Evolutionary conservation across 2,113 vertebrate species (phyloP), one percentile per base, ranked within the genome.

Genomic region (Danionella cerebrum): DNA sequence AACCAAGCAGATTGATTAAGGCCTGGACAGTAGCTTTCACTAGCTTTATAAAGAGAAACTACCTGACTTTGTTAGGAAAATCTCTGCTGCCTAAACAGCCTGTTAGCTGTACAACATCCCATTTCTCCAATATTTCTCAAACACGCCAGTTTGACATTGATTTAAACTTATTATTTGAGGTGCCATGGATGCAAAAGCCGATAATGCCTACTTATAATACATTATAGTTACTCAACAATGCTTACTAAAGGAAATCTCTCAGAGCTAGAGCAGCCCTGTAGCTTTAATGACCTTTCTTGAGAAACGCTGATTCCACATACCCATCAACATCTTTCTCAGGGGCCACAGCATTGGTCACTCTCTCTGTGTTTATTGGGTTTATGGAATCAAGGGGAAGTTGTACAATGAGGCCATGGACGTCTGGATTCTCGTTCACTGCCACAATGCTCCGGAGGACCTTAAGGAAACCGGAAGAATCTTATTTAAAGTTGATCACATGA

Each of bases 281-380:
- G 22, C 27, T 41, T n/a, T n/a, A n/a, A n/a, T n/a, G n/a, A n/a
- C n/a, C n/a, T n/a, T 66, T 39, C 22, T 18, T 42, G 1, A 22
- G 29, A 11, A 53, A 52, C 5, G 2, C 13, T 16, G 19, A 33
- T 10, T 8, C 38, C 21, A 69, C 82, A 75, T 71, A 98, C 96
- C 95, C 96, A 67, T 98, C 96, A 42, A 98, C 92, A 0, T 98
- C 96, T 79, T 98, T 98, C 52, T 92, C 89, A 0, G 94, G 93
- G 6, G 83, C 73, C 10, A 98, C 89, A 0, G 93, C 79, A 55
- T 98, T 91, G 66, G 93, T 89, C 73, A 98, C 74, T 52, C 85
- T 84, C 47, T 96, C 91, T 0, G 88, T 89, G 77, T 91, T 85
- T 18, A 98, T 92, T 42, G 70, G 72, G 51, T 88, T 85, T 14